Conservation (phyloP, 2,888 invertebrate genomes). For the Sinodicranocentrus sp. region DNA sequence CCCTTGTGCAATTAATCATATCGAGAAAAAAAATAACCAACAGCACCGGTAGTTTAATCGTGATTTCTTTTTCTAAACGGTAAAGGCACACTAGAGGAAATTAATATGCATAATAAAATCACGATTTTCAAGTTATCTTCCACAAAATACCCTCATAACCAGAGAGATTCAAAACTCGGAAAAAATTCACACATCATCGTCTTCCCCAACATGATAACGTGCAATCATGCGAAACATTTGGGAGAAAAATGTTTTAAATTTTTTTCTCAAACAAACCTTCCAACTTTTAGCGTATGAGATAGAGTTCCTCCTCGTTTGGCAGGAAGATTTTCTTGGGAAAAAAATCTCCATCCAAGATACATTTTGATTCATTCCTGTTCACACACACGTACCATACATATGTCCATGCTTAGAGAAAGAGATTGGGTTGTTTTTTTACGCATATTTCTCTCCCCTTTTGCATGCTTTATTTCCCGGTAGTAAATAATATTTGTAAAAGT, state of each 20-base stretch:
- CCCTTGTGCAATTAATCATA: conserved; percentile 2
- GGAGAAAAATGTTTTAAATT: too few species aligned
- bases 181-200: neutral
- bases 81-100: neutral
- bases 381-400: conserved; percentile 14
- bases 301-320: too few species aligned
- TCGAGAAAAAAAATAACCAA: neutral
- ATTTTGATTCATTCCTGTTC: neutral
- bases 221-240: conserved; percentile 37
- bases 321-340: neutral
- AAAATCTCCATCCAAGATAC: too few species aligned
- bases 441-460: neutral
- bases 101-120: neutral
- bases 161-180: neutral
- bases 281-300: too few species aligned
- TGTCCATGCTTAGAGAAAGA: conserved; percentile 4
- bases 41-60: neutral
- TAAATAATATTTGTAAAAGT: conserved; percentile 30
- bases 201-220: neutral
- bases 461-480: neutral
- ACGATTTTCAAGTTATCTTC: conserved; percentile 5
- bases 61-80: conserved; percentile 1
- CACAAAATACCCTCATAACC: neutral
- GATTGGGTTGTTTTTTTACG: neutral
- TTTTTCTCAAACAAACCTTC: neutral